A percentile compares a stretch with the other conserved stretches of the same genome.
These are phyloP conservation scores for Agrotis puta DNA, from an alignment of 2,888 invertebrate genomes.

Conservation along the genomic window DNA sequence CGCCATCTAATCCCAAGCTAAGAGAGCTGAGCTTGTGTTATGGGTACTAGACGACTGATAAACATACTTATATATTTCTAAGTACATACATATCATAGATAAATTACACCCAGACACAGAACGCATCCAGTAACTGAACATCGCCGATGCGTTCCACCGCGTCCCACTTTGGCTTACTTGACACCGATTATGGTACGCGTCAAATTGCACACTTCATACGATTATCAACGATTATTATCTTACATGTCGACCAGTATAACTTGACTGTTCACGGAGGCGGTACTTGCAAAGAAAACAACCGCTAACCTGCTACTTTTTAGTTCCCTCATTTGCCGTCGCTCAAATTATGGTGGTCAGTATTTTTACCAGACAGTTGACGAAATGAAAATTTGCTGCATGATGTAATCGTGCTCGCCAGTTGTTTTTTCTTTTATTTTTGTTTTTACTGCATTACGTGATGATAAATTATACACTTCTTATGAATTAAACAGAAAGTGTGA, in stretches of 20 bases:
- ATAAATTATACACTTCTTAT: neutral
- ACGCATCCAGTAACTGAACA: constrained; percentile 47
- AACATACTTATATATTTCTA: too few species aligned
- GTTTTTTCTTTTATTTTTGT: neutral
- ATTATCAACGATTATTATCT: constrained; percentile 47
- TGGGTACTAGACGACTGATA: too few species aligned
- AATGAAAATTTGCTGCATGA: constrained; percentile 42
- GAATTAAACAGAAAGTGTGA: constrained; percentile 39
- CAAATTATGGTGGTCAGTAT: constrained; percentile 12
- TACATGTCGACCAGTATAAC: constrained; percentile 4
- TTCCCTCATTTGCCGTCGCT: neutral
- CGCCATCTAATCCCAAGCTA: too few species aligned
- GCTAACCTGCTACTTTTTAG: neutral
- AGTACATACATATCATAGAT: too few species aligned
- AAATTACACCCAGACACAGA: too few species aligned
- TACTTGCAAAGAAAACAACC: neutral
- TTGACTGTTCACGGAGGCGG: neutral
- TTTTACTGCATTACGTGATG: constrained; percentile 23
- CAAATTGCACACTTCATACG: constrained; percentile 37
- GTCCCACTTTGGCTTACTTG: constrained; percentile 38
- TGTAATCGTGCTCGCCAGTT: constrained; percentile 3
- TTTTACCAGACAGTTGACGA: constrained; percentile 30
- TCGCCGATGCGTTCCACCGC: constrained; percentile 39
- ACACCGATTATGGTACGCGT: constrained; percentile 51
- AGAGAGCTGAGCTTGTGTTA: too few species aligned